A percentile compares a stretch with the other conserved stretches of the same genome.
Evolutionary conservation across 2,888 invertebrate species (phyloP).

Genomic region (Cheilosia vulpina): DNA sequence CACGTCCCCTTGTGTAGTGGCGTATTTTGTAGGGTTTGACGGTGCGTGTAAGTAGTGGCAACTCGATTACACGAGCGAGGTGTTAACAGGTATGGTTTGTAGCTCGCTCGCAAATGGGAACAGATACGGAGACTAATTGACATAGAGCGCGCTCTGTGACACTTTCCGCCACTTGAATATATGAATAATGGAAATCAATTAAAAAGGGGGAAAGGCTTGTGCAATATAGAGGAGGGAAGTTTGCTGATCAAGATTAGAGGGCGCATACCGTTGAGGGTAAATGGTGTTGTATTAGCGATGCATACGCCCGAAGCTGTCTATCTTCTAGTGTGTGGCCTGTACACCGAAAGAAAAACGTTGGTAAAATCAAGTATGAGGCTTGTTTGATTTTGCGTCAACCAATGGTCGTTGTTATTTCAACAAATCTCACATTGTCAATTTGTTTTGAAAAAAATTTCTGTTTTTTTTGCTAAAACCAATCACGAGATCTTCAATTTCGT

Average conservation of each 20-base stretch:
- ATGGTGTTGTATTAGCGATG: too few relatives aligned
- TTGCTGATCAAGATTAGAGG: background rate
- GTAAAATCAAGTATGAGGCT: too few relatives aligned
- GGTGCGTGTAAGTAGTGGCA: slow-evolving; percentile 72
- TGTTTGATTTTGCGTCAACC: too few relatives aligned
- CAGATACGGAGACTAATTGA: slow-evolving; percentile 34
- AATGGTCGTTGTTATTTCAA: too few relatives aligned
- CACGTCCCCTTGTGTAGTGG: slow-evolving; percentile 61
- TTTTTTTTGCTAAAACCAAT: too few relatives aligned
- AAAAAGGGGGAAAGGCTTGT: background rate
- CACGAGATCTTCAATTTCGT: too few relatives aligned
- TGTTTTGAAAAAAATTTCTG: too few relatives aligned
- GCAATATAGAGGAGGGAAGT: background rate
- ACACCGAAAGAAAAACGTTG: too few relatives aligned
- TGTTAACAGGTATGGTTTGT: slow-evolving; percentile 48
- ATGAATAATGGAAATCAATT: slow-evolving; percentile 2
- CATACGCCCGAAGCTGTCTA: too few relatives aligned
- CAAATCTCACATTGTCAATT: too few relatives aligned
- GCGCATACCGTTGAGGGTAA: too few relatives aligned
- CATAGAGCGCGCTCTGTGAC: slow-evolving; percentile 48
- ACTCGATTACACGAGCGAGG: slow-evolving; percentile 55
- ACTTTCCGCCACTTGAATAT: slow-evolving; percentile 1
- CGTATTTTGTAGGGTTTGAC: slow-evolving; percentile 58
- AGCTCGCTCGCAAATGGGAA: slow-evolving; percentile 2
- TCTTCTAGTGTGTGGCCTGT: too few relatives aligned